phyloP scores from a whole-genome alignment of 2,888 invertebrate species.

The Schizaphis graminum region DNA sequence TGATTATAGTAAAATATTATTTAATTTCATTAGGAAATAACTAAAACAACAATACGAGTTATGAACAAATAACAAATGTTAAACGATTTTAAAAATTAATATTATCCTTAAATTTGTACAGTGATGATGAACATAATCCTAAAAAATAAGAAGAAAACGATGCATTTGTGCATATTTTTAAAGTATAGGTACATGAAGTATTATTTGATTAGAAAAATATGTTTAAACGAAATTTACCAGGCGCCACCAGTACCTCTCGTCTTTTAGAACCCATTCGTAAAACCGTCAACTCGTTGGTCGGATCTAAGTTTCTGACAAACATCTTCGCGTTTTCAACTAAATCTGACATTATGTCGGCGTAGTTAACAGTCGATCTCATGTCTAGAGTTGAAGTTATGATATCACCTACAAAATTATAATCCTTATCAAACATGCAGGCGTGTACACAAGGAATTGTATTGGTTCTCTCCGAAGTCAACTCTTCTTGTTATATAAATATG shows the following conservation, averaged over 20 bases:
- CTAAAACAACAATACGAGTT: neutral
- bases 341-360: constrained; percentile 90
- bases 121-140: neutral
- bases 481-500: too few species aligned
- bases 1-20: neutral
- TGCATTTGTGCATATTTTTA: neutral
- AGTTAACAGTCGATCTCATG: constrained; percentile 94
- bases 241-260: constrained; percentile 98
- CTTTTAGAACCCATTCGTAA: constrained; percentile 93
- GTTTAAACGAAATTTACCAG: constrained; percentile 72
- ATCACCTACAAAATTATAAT: constrained; percentile 75
- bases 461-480: too few species aligned
- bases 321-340: constrained; percentile 92
- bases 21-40: neutral
- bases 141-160: too few species aligned
- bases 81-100: neutral
- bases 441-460: too few species aligned
- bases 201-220: neutral
- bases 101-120: neutral
- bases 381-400: constrained; percentile 93
- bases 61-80: neutral
- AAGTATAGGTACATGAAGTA: neutral
- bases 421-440: neutral
- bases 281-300: constrained; percentile 94
- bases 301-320: constrained; percentile 93